A percentile compares a stretch with the other conserved stretches of the same genome.
phyloP scores from a whole-genome alignment of 2,888 invertebrate genomes.

The Cheilosia variabilis region DNA sequence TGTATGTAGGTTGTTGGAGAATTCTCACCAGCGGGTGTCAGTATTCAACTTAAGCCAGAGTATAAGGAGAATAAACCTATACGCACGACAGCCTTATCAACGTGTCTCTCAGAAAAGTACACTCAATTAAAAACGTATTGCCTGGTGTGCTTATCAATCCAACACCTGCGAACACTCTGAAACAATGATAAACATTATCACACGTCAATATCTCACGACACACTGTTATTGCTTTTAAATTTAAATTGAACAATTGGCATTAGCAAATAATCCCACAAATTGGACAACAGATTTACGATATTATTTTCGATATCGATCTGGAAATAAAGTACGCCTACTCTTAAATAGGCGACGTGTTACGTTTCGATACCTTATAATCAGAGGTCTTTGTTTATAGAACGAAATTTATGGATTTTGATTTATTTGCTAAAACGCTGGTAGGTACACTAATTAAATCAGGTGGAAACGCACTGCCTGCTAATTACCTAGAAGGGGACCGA shows the following conservation, averaged over 20 bases:
- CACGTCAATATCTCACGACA: constrained; percentile 49
- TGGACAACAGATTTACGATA: constrained; percentile 57
- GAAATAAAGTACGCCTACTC: background rate
- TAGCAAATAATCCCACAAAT: constrained; percentile 60
- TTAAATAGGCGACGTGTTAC: background rate
- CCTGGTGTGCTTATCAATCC: constrained; percentile 54
- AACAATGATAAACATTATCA: constrained; percentile 65
- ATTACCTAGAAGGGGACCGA: too few species aligned
- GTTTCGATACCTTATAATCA: background rate
- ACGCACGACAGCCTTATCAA: constrained; percentile 11
- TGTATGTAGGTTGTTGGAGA: too few species aligned
- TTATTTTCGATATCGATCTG: constrained; percentile 28
- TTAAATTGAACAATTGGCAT: constrained; percentile 63
- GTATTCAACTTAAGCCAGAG: background rate
- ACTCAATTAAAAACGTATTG: constrained; percentile 42
- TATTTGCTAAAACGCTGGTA: too few species aligned
- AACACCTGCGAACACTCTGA: constrained; percentile 40
- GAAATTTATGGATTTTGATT: too few species aligned
- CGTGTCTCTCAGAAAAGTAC: constrained; percentile 21
- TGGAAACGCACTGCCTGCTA: too few species aligned
- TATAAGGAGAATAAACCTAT: background rate
- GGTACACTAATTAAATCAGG: too few species aligned
- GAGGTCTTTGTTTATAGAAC: too few species aligned
- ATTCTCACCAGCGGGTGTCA: background rate
- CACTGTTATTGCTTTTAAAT: constrained; percentile 41